A percentile compares a stretch with the other conserved stretches of the same genome.
These are phyloP conservation scores for Luperina testacea DNA, from an alignment of 2,888 invertebrate species.

Conservation along the genomic window DNA sequence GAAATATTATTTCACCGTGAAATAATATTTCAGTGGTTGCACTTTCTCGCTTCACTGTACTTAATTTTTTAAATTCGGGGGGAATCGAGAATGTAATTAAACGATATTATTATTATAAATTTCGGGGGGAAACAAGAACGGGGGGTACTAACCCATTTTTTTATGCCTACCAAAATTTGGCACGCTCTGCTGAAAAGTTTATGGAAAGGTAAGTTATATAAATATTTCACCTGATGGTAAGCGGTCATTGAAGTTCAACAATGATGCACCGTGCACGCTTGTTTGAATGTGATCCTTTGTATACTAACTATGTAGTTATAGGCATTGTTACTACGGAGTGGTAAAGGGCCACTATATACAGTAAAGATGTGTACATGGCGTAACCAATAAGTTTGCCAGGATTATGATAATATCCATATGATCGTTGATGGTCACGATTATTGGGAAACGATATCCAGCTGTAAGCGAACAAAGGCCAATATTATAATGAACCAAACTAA, in stretches of 20 bases:
- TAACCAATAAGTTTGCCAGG: neutral
- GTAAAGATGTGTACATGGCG: neutral
- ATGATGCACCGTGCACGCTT: neutral
- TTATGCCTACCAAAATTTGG: neutral
- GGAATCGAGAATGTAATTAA: no score
- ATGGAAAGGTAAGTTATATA: neutral
- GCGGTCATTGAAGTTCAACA: neutral
- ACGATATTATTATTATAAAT: no score
- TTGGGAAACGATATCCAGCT: neutral
- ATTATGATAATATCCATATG: neutral
- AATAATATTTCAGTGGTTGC: no score
- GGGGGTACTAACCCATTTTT: no score
- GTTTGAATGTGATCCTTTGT: neutral
- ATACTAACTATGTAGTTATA: neutral
- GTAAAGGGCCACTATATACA: neutral
- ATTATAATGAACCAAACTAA: neutral
- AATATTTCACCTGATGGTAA: neutral
- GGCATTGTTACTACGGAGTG: neutral
- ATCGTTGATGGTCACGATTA: neutral
- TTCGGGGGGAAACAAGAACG: no score
- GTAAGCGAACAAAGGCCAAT: neutral
- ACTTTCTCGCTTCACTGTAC: no score
- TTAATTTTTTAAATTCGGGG: no score
- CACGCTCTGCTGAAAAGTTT: neutral
- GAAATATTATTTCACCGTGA: no score